Evolutionary conservation across 2,797 vertebrate genomes (phyloP).

Genomic region (Coluber constrictor): DNA sequence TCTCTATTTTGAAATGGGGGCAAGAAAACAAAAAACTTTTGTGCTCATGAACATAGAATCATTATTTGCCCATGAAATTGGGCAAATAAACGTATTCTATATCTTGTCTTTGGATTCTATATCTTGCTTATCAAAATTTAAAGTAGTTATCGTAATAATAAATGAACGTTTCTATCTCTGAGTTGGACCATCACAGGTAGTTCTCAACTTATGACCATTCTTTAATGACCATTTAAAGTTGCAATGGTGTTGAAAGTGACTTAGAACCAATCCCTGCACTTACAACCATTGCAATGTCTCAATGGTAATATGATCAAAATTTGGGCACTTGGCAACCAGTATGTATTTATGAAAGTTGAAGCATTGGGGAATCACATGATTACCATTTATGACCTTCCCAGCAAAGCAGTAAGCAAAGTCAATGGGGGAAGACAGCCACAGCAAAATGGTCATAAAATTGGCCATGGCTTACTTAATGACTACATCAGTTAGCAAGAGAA

Average conservation of each 20-base stretch:
- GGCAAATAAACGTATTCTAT: neutral
- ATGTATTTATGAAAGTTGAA: neutral
- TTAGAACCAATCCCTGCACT: neutral
- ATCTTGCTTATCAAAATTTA: neutral
- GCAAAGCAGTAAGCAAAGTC: neutral
- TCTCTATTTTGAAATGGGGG: neutral
- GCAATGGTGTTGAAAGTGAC: neutral
- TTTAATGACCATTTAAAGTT: neutral
- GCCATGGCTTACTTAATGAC: neutral
- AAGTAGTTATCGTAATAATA: neutral
- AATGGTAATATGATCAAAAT: neutral
- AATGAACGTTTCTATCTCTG: neutral
- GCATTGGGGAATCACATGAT: neutral
- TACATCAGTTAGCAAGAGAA: neutral
- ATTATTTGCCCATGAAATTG: neutral
- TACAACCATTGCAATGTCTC: neutral
- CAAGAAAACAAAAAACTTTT: neutral
- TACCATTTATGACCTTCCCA: neutral
- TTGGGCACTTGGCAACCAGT: neutral
- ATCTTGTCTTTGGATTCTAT: neutral
- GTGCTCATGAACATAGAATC: neutral
- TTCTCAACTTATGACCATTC: neutral
- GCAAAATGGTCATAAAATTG: neutral
- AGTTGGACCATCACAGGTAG: neutral
- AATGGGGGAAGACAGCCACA: neutral